phyloP scores from a whole-genome alignment of 1,140 invertebrate genomes.

The Cotesia chilonis region DNA sequence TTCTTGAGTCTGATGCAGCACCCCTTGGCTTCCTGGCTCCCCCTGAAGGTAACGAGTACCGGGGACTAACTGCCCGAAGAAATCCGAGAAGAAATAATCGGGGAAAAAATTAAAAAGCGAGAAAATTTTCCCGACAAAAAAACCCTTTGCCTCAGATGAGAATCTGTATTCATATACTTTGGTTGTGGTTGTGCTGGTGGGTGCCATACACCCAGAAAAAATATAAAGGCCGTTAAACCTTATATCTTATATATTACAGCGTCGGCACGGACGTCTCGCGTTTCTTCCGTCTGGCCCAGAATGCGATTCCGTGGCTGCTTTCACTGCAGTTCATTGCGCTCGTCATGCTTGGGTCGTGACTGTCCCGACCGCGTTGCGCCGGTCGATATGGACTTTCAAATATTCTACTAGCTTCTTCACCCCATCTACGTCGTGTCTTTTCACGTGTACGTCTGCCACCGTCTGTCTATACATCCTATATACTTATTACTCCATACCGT shows the following conservation, averaged over 20 bases:
- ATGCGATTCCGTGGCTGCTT: slow-evolving; percentile 39
- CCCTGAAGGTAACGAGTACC: too few species aligned
- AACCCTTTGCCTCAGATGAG: neutral
- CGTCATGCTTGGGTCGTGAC: slow-evolving; percentile 35
- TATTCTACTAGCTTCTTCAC: slow-evolving; percentile 22
- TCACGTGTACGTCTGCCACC: neutral
- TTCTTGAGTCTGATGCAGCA: too few species aligned
- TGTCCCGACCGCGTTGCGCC: slow-evolving; percentile 34
- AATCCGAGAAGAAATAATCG: too few species aligned
- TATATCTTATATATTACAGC: slow-evolving; percentile 30
- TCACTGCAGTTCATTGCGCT: slow-evolving; percentile 42
- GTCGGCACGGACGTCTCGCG: slow-evolving; percentile 23
- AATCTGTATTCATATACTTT: slow-evolving; percentile 28
- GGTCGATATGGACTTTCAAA: slow-evolving; percentile 33
- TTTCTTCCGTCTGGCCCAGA: slow-evolving; percentile 44
- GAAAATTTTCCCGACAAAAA: neutral
- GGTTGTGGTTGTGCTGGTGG: neutral
- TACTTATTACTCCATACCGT: too few species aligned
- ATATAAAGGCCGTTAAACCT: slow-evolving; percentile 27
- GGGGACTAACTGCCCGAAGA: too few species aligned
- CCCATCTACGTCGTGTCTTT: slow-evolving; percentile 16
- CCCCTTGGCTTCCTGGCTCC: too few species aligned
- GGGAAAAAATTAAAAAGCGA: too few species aligned
- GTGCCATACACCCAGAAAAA: slow-evolving; percentile 1
- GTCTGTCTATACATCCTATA: neutral